Evolutionary conservation across 2,888 invertebrate species (phyloP).

Genomic region (Hybos culiciformis): DNA sequence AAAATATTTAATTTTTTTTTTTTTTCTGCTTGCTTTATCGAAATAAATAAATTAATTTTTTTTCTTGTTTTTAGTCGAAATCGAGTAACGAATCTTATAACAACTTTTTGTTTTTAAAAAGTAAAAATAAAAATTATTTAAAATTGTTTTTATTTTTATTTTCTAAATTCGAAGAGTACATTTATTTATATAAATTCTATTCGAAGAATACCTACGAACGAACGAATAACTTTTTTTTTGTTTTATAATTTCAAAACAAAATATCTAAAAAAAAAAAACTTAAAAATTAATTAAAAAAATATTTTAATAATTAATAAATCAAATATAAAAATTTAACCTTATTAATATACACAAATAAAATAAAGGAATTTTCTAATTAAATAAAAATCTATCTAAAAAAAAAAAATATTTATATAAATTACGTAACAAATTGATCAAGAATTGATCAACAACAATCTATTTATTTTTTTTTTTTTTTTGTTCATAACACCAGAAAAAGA

Average conservation of each 20-base stretch:
- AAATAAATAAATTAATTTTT: conserved; percentile 9
- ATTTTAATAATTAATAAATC: background rate
- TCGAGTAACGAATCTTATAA: background rate
- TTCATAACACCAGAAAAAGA: too few relatives aligned
- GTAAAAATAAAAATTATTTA: background rate
- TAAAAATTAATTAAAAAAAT: background rate
- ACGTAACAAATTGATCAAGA: too few relatives aligned
- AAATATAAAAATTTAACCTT: background rate
- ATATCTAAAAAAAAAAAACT: background rate
- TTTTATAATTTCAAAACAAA: background rate
- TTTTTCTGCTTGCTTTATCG: too few relatives aligned
- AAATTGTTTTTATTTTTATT: conserved; percentile 5
- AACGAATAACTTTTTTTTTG: too few relatives aligned
- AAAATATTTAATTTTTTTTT: background rate
- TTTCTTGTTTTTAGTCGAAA: conserved; percentile 5
- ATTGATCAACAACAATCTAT: too few relatives aligned
- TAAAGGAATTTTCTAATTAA: background rate
- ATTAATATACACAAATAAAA: background rate
- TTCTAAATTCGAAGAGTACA: background rate
- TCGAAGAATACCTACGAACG: background rate
- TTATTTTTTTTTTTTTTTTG: too few relatives aligned
- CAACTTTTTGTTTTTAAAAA: background rate
- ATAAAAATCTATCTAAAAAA: background rate
- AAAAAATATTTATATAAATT: background rate
- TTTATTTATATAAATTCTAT: background rate